A percentile compares a stretch with the other conserved stretches of the same genome.
These are phyloP conservation scores for Ectemnius continuus DNA, from an alignment of 2,888 invertebrate genomes.

Conservation along the genomic window DNA sequence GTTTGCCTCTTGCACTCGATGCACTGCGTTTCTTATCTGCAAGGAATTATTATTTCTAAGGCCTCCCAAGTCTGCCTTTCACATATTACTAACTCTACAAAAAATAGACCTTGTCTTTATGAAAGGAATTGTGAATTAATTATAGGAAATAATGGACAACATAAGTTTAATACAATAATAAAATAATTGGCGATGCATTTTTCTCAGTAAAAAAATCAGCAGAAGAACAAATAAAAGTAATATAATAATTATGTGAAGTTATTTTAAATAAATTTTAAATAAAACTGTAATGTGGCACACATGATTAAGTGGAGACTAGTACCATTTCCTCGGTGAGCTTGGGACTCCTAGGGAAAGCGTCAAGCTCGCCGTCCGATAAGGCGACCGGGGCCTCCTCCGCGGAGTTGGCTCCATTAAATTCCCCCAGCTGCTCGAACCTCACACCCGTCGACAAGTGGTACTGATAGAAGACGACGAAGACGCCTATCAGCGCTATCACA, in stretches of 20 bases:
- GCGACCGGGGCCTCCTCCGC: conserved; percentile 59
- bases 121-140: no score
- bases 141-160: no score
- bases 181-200: no score
- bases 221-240: no score
- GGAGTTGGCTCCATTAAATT: conserved; percentile 64
- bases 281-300: no score
- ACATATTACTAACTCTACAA: no score
- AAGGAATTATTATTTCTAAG: neutral
- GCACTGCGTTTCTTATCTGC: conserved; percentile 69
- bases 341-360: conserved; percentile 56
- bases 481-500: conserved; percentile 82
- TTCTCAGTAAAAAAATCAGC: no score
- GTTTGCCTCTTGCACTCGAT: conserved; percentile 64
- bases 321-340: conserved; percentile 69
- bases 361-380: conserved; percentile 62
- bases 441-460: conserved; percentile 81
- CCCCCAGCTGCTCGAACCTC: conserved; percentile 69
- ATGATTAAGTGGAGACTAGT: conserved; percentile 19
- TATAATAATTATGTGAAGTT: no score
- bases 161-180: no score
- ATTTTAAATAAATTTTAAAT: no score
- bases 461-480: conserved; percentile 83
- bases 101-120: no score
- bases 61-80: no score